These are phyloP conservation scores for Lerema accius DNA, from an alignment of 1,140 invertebrate genomes.

Conservation along the genomic window DNA sequence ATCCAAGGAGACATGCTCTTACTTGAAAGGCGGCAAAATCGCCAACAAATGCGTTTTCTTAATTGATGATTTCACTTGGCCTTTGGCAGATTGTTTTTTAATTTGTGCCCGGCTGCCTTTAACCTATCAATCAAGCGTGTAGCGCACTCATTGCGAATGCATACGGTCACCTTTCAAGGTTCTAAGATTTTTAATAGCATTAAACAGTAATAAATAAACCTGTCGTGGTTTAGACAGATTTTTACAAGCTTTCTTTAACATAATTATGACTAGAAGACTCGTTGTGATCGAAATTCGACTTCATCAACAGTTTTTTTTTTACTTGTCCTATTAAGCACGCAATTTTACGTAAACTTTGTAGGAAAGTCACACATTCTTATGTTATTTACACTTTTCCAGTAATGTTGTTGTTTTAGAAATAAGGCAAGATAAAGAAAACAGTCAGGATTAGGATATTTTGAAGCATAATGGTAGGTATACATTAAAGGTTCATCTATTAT, in stretches of 20 bases:
- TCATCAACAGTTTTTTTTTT: too few relatives aligned
- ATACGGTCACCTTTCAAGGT: constrained; percentile 36
- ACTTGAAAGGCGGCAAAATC: constrained; percentile 18
- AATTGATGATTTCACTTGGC: constrained; percentile 53
- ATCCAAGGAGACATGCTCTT: not conserved
- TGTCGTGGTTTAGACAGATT: not conserved
- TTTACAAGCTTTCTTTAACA: not conserved
- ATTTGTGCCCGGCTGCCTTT: constrained; percentile 65
- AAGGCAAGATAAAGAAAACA: too few relatives aligned
- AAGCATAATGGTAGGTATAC: too few relatives aligned
- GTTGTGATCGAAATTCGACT: too few relatives aligned
- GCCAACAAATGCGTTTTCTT: constrained; percentile 32
- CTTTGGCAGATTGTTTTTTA: constrained; percentile 53
- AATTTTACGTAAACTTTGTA: too few relatives aligned
- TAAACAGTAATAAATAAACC: constrained; percentile 7
- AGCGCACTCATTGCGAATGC: constrained; percentile 43
- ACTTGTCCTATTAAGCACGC: too few relatives aligned
- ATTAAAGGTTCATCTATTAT: too few relatives aligned
- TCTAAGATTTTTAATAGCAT: constrained; percentile 39
- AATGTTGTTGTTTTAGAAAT: too few relatives aligned
- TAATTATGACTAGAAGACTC: too few relatives aligned
- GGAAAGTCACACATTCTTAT: too few relatives aligned
- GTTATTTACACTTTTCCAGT: too few relatives aligned
- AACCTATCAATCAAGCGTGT: constrained; percentile 70
- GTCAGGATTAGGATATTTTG: too few relatives aligned